Percentiles rank a stretch among this genome's conserved stretches.
phyloP scores from a whole-genome alignment of 2,888 invertebrate genomes.

The Melolontha melolontha region DNA sequence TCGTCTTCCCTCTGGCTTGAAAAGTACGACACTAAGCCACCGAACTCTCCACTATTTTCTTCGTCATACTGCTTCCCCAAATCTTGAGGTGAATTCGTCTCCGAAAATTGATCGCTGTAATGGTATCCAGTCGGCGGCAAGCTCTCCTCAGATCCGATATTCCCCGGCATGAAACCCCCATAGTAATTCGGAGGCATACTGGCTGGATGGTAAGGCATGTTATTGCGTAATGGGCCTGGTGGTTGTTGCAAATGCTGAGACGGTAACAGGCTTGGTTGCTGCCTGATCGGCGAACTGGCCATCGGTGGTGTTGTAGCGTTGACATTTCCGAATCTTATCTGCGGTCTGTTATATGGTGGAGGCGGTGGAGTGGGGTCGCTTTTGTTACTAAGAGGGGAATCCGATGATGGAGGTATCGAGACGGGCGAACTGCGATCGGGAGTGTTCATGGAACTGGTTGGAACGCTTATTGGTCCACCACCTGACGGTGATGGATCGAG shows the following conservation, averaged over 20 bases:
- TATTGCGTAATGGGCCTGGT: conserved; percentile 56
- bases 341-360: conserved; percentile 62
- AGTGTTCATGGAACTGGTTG: conserved; percentile 48
- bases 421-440: conserved; percentile 54
- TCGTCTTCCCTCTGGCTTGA: conserved; percentile 91
- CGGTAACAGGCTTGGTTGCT: conserved; percentile 48
- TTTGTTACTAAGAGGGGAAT: conserved; percentile 59
- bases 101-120: conserved; percentile 49
- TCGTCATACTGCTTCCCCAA: conserved; percentile 51
- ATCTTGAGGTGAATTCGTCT: conserved; percentile 44
- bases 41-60: conserved; percentile 80
- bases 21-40: conserved; percentile 92
- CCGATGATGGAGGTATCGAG: conserved; percentile 63
- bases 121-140: conserved; percentile 62
- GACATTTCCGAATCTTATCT: conserved; percentile 57
- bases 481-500: conserved; percentile 70
- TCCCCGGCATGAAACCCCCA: conserved; percentile 64
- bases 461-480: conserved; percentile 67
- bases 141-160: conserved; percentile 60
- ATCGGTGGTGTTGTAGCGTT: conserved; percentile 55
- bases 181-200: conserved; percentile 66
- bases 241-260: conserved; percentile 36
- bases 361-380: conserved; percentile 53
- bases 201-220: conserved; percentile 64
- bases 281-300: conserved; percentile 36